Evolutionary conservation across 1,140 invertebrate genomes (phyloP).

Genomic region (Hirudo medicinalis): DNA sequence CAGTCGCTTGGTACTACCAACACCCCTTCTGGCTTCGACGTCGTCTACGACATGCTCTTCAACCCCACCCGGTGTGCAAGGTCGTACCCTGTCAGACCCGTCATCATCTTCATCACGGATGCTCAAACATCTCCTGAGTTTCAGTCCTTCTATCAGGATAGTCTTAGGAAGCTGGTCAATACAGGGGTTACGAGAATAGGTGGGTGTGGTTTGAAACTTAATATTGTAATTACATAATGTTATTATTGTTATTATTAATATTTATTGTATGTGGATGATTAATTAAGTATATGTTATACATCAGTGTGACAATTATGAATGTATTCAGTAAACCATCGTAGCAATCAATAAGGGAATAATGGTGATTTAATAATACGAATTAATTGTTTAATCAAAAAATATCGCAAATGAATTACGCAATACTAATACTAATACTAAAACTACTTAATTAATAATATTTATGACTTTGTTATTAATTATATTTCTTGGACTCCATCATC

Average conservation of each 20-base stretch:
- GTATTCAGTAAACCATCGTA: too few relatives aligned
- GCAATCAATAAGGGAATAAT: too few relatives aligned
- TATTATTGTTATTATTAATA: background rate
- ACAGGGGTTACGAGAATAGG: background rate
- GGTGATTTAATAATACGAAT: too few relatives aligned
- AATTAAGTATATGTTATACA: too few relatives aligned
- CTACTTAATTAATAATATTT: too few relatives aligned
- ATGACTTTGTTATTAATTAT: too few relatives aligned
- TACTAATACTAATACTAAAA: too few relatives aligned
- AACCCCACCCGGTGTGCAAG: background rate
- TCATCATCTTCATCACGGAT: conserved; percentile 13
- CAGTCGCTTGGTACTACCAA: conserved; percentile 3
- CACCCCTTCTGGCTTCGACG: conserved; percentile 2
- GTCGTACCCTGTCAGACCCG: background rate
- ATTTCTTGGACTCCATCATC: too few relatives aligned
- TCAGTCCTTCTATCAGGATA: background rate
- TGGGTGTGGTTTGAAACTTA: background rate
- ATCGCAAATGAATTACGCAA: too few relatives aligned
- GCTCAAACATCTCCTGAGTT: conserved; percentile 10
- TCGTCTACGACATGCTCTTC: conserved; percentile 17
- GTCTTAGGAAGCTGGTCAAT: background rate
- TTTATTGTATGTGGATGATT: too few relatives aligned
- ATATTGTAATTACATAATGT: background rate
- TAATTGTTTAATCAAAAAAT: too few relatives aligned
- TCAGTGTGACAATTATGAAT: too few relatives aligned